Evolutionary conservation across 1,140 invertebrate species (phyloP).

Genomic region (Drosophila cardini): DNA sequence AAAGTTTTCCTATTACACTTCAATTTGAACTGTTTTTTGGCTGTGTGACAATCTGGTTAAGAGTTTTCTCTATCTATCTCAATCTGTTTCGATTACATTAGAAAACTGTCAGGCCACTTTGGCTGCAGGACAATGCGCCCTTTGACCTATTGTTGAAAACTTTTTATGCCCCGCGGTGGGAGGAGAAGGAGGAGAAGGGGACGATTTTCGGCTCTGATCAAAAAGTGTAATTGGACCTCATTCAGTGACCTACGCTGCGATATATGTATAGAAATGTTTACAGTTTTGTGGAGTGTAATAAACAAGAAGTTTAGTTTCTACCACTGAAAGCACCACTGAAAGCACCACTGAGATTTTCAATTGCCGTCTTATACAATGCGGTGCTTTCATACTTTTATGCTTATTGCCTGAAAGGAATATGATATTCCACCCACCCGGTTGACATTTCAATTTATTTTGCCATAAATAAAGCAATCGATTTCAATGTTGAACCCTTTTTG

Average conservation of each 20-base stretch:
- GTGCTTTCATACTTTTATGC: conserved; percentile 65
- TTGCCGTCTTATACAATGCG: conserved; percentile 63
- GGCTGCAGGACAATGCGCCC: conserved; percentile 38
- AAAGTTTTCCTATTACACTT: conserved; percentile 17
- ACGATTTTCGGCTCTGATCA: not conserved
- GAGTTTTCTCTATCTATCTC: conserved; percentile 20
- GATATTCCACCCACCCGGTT: conserved; percentile 72
- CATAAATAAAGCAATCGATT: conserved; percentile 78
- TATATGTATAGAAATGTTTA: conserved; percentile 5
- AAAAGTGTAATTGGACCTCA: conserved; percentile 41
- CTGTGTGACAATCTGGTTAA: conserved; percentile 5
- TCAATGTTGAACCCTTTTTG: conserved; percentile 65
- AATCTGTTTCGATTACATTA: conserved; percentile 48
- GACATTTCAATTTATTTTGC: conserved; percentile 84
- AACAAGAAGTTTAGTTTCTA: conserved; percentile 32
- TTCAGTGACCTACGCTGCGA: conserved; percentile 18
- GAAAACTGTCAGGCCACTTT: conserved; percentile 47
- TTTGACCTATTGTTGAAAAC: conserved; percentile 42
- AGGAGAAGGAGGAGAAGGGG: not conserved
- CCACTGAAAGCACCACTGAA: conserved; percentile 7
- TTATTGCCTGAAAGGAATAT: conserved; percentile 55
- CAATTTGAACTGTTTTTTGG: not conserved
- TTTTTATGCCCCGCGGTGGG: conserved; percentile 4
- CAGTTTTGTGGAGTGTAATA: conserved; percentile 21
- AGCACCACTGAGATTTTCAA: conserved; percentile 57